phyloP scores from a whole-genome alignment of 2,113 vertebrate genomes.

The Amphiprion percula region DNA sequence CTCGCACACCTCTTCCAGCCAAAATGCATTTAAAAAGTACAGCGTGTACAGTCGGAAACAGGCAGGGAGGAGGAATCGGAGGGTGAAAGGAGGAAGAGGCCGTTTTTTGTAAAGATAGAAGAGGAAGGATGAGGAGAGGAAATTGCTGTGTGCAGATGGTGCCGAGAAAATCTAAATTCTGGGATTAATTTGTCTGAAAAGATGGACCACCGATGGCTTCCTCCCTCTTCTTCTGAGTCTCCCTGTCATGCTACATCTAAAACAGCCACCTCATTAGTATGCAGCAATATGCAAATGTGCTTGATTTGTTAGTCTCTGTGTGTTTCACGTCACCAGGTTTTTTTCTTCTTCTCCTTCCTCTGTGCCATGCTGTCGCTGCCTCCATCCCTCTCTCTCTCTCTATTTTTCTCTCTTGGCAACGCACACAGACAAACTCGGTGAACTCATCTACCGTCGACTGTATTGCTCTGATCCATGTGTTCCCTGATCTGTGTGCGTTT shows the following conservation, averaged over 20 bases:
- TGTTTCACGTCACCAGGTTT: slow-evolving; percentile 55
- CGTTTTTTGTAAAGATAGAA: slow-evolving; percentile 4
- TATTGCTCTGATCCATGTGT: slow-evolving; percentile 45
- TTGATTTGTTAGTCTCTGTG: slow-evolving; percentile 57
- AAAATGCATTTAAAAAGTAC: slow-evolving; percentile 33
- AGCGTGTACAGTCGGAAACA: slow-evolving; percentile 26
- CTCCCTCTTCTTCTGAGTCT: not conserved
- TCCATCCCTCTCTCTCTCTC: slow-evolving; percentile 31
- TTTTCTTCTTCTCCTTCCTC: not conserved
- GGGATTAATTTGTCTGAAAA: slow-evolving; percentile 67
- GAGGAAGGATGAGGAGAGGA: slow-evolving; percentile 44
- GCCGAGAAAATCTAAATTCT: slow-evolving; percentile 66
- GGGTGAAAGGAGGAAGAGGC: slow-evolving; percentile 13
- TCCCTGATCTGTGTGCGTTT: slow-evolving; percentile 30
- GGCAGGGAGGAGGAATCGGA: slow-evolving; percentile 10
- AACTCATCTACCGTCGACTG: slow-evolving; percentile 63
- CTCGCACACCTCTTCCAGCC: slow-evolving; percentile 17
- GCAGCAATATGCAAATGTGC: slow-evolving; percentile 69
- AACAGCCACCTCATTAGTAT: slow-evolving; percentile 66
- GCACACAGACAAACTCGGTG: slow-evolving; percentile 68
- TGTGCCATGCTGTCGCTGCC: slow-evolving; percentile 38
- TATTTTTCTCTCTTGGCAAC: slow-evolving; percentile 66
- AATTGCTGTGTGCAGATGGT: slow-evolving; percentile 71
- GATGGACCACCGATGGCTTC: slow-evolving; percentile 1
- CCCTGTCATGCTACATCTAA: slow-evolving; percentile 46